These are phyloP conservation scores for Dipus sagitta DNA, from an alignment of 2,797 vertebrate genomes.

Conservation along the genomic window DNA sequence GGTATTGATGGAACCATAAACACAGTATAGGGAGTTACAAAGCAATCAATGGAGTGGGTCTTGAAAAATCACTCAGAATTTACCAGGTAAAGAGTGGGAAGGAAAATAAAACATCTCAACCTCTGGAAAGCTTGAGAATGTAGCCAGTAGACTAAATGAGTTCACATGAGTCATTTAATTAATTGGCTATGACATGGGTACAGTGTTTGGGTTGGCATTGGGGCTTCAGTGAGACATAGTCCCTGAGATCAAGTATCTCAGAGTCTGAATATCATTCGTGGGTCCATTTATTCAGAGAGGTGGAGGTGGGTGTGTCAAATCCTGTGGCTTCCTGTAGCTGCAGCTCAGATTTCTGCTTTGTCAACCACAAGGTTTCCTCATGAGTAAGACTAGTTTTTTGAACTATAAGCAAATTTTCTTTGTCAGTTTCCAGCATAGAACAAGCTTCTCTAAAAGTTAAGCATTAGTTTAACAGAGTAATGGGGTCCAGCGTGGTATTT, in stretches of 20 bases:
- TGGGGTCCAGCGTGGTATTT: not conserved
- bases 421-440: not conserved
- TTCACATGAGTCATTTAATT: not conserved
- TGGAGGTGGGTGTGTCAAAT: not conserved
- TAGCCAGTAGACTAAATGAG: not conserved
- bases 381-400: not conserved
- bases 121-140: not conserved
- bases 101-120: not conserved
- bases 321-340: not conserved
- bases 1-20: not conserved
- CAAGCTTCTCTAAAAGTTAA: not conserved
- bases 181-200: not conserved
- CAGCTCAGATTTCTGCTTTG: not conserved
- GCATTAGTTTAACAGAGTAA: not conserved
- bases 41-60: not conserved
- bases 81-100: not conserved
- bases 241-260: not conserved
- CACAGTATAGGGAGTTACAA: not conserved
- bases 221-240: not conserved
- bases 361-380: not conserved
- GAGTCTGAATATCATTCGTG: not conserved
- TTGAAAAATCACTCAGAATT: slow-evolving; percentile 16
- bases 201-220: not conserved
- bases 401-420: not conserved
- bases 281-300: not conserved